Evolutionary conservation across 2,113 vertebrate genomes (phyloP).

Genomic region (Clarias batrachus): DNA sequence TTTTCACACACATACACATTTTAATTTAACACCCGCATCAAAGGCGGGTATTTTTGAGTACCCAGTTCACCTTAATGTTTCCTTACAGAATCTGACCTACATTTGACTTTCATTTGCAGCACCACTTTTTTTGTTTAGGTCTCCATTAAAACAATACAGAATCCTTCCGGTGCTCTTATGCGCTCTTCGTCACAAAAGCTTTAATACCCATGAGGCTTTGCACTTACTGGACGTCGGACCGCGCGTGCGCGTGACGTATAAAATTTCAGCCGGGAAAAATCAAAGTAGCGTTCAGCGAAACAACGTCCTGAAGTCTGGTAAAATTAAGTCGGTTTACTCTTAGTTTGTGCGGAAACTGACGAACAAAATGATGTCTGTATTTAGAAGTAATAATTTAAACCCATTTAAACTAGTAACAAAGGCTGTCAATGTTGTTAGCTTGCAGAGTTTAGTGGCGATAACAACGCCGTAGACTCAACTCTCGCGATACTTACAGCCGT

Average conservation of each 20-base stretch:
- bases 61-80: not conserved
- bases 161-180: not conserved
- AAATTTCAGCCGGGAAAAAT: slow-evolving; percentile 56
- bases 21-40: not conserved
- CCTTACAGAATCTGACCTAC: not conserved
- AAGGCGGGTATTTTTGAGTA: not conserved
- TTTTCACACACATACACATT: too few species aligned
- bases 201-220: slow-evolving; percentile 37
- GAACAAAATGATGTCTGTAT: not conserved
- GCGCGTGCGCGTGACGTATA: slow-evolving; percentile 24
- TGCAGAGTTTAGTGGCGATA: not conserved
- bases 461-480: too few species aligned
- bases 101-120: not conserved
- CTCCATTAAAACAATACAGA: not conserved
- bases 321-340: too few species aligned
- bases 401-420: not conserved
- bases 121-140: not conserved
- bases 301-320: not conserved
- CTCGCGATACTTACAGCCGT: not conserved
- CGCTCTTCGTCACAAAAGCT: not conserved
- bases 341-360: not conserved
- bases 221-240: not conserved
- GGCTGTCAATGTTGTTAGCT: not conserved
- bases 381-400: not conserved
- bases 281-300: slow-evolving; percentile 40